Percentiles rank a stretch among this genome's conserved stretches.
These are phyloP conservation scores for Ceratothoa steindachneri DNA, from an alignment of 2,888 invertebrate species.

Conservation along the genomic window DNA sequence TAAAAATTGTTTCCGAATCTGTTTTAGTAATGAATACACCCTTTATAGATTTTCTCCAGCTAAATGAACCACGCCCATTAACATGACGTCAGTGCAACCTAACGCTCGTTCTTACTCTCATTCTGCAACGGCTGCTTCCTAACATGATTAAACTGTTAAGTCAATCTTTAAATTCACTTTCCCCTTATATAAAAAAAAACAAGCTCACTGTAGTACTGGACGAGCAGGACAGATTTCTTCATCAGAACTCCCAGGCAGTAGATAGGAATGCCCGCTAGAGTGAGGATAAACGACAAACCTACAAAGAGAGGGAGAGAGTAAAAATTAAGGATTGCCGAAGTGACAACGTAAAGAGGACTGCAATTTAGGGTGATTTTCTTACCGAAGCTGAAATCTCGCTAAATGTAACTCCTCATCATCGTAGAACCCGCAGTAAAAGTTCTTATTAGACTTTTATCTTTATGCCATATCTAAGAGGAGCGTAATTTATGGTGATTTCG, in stretches of 20 bases:
- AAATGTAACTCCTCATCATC: no score
- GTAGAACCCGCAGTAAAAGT: no score
- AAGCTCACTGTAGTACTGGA: constrained; percentile 49
- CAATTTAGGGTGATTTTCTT: not conserved
- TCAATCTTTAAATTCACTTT: not conserved
- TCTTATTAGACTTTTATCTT: no score
- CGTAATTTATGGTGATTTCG: no score
- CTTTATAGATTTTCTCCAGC: not conserved
- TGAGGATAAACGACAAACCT: constrained; percentile 68
- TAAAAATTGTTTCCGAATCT: no score
- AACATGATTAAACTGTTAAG: not conserved
- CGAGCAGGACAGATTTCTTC: constrained; percentile 64
- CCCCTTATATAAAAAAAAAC: not conserved
- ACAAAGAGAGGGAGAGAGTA: constrained; percentile 48
- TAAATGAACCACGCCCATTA: no score
- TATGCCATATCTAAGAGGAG: no score
- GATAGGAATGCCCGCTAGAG: constrained; percentile 74
- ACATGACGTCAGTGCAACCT: no score
- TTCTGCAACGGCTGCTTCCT: no score
- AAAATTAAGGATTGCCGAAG: not conserved
- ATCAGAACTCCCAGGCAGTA: constrained; percentile 70
- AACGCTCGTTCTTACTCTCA: no score
- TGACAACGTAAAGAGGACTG: no score
- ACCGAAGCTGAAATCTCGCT: no score
- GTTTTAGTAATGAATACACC: not conserved